These are phyloP conservation scores for Trichogramma pretiosum DNA, from an alignment of 1,140 invertebrate species.

Conservation along the genomic window DNA sequence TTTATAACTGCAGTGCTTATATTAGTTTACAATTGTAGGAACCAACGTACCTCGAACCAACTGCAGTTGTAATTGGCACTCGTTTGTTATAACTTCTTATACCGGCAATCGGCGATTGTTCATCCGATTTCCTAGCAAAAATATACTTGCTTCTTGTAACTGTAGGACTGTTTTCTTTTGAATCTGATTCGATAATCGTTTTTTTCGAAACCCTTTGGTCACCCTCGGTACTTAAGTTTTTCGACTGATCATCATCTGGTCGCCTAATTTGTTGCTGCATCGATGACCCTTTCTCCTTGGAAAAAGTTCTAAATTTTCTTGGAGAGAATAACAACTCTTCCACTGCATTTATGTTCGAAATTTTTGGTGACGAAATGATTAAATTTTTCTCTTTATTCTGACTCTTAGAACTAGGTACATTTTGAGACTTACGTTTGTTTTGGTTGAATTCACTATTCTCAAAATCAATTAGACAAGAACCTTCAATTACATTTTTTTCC, in stretches of 20 bases:
- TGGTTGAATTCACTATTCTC: constrained; percentile 19
- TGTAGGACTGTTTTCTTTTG: background rate
- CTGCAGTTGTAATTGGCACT: constrained; percentile 17
- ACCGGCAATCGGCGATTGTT: constrained; percentile 24
- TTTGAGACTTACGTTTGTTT: background rate
- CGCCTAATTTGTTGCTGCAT: too few relatives aligned
- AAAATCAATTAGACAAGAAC: constrained; percentile 23
- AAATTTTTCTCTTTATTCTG: background rate
- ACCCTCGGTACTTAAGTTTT: background rate
- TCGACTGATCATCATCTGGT: background rate
- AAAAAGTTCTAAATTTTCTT: background rate
- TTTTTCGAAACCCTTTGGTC: background rate
- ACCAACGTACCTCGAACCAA: too few relatives aligned
- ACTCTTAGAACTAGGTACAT: background rate
- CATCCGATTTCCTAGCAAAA: too few relatives aligned
- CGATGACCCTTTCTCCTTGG: too few relatives aligned
- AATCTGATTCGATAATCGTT: background rate
- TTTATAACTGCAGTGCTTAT: too few relatives aligned
- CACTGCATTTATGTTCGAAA: background rate
- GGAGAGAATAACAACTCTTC: too few relatives aligned
- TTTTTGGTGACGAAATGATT: background rate
- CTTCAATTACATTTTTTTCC: constrained; percentile 36
- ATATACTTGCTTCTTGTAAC: background rate
- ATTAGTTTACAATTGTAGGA: too few relatives aligned
- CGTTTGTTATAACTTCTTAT: constrained; percentile 19